Conservation (phyloP, 2,888 invertebrate genomes). For the Hirtodrosophila duncani region DNA sequence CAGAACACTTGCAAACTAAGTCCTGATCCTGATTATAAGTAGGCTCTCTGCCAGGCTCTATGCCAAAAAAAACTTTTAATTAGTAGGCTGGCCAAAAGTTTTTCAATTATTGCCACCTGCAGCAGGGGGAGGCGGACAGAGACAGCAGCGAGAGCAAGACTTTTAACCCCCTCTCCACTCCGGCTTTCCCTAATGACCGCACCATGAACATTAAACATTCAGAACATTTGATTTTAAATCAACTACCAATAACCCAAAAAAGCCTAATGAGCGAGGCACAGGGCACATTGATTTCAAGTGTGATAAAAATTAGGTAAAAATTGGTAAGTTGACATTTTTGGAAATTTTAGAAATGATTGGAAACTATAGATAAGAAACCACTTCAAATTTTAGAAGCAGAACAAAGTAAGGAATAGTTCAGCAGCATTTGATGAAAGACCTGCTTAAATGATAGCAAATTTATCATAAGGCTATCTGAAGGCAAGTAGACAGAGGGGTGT, state of each 20-base stretch:
- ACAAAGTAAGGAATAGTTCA: too few species aligned
- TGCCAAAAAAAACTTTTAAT: conserved; percentile 58
- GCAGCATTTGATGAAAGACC: too few species aligned
- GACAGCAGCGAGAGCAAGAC: too few species aligned
- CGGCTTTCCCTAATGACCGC: conserved; percentile 34
- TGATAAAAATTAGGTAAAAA: too few species aligned
- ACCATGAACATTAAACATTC: conserved; percentile 21
- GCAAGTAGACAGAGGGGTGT: too few species aligned
- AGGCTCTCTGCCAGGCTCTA: not conserved
- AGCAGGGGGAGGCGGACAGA: conserved; percentile 1
- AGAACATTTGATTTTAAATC: conserved; percentile 59
- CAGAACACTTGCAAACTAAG: conserved; percentile 26
- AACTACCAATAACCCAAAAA: conserved; percentile 46
- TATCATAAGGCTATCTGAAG: too few species aligned
- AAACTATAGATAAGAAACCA: too few species aligned
- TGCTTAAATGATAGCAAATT: too few species aligned
- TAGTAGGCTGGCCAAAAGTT: conserved; percentile 59
- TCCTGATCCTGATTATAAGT: conserved; percentile 8
- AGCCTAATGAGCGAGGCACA: conserved; percentile 41
- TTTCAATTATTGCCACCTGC: conserved; percentile 71
- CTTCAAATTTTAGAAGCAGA: too few species aligned
- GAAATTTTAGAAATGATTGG: too few species aligned
- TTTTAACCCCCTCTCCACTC: too few species aligned
- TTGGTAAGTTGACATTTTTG: too few species aligned
- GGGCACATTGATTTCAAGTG: conserved; percentile 13